Base-by-base conservation (phyloP, 2,113 vertebrate genomes). In the Calyptomena viridis region DNA sequence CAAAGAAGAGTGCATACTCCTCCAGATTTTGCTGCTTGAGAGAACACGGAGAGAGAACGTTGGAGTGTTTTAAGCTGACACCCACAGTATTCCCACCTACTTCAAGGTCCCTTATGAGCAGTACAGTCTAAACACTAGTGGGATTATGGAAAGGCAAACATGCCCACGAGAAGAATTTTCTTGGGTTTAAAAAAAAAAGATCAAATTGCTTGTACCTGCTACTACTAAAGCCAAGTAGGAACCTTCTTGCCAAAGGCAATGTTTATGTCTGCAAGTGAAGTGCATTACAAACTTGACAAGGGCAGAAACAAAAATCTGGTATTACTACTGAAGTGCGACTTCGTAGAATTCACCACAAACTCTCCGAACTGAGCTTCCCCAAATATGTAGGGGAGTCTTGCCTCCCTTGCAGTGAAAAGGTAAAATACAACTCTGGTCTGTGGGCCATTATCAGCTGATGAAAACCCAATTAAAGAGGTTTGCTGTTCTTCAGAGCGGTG, bases 221-320 rank as follows among this genome's bases (percentile, higher is more conserved):
- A 60, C 56, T 68, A 46, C 31, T 44, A 44, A 93, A 81, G 76
- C 60, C 80, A 92, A 89, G 78, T 50, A 79, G 59, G 22, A 71
- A 40, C 44, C 63, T 62, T 72, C 47, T 53, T 95, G 93, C 85
- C 92, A 96, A 94, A 93, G 85, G 64, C 85, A 93, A 84, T 53
- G 72, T 94, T 95, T 93, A 72, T 62, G 64, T 90, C 90, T 94
- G 62, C 56, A 92, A 90, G 68, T 42, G 37, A 90, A 92, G 52
- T 39, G 53, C n/a, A 35, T 58, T 46, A 80, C 56, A 92, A 90
- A 77, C 49, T 52, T 30, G 39, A 86, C 75, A 88, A 50, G 46
- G 9, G 33, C 11, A 93, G 84, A 90, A 95, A 85, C n/a, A 83
- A 95, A 94, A 84, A 83, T 7, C 39, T 39, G 40, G 66, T 50